Evolutionary conservation across 53 echinoderm and acorn worm species (phyloP).

Genomic region (Stichopus horrens): DNA sequence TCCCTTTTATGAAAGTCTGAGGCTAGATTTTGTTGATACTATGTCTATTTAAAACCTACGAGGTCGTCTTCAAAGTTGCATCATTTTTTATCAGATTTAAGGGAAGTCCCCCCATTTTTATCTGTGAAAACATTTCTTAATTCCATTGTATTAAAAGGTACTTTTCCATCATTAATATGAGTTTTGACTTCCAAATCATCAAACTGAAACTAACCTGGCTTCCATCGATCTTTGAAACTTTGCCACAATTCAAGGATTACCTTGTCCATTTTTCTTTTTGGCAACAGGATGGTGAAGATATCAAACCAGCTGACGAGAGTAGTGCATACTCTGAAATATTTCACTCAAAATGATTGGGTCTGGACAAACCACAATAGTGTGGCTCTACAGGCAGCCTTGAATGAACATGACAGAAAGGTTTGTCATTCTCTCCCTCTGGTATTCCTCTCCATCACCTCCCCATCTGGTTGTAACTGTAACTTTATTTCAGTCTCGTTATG

Average conservation of each 20-base stretch:
- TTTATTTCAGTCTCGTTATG: too few relatives aligned
- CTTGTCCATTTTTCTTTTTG: not conserved
- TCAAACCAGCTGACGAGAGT: slow-evolving; percentile 73
- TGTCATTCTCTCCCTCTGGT: slow-evolving; percentile 5
- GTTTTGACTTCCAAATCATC: not conserved
- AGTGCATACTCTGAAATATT: slow-evolving; percentile 81
- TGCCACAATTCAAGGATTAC: not conserved
- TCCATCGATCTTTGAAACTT: not conserved
- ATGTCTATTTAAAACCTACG: too few relatives aligned
- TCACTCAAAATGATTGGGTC: slow-evolving; percentile 88
- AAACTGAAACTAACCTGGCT: not conserved
- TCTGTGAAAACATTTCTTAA: too few relatives aligned
- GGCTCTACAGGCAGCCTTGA: slow-evolving; percentile 66
- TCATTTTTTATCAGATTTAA: too few relatives aligned
- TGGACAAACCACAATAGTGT: slow-evolving; percentile 87
- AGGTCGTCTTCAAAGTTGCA: too few relatives aligned
- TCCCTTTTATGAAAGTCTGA: too few relatives aligned
- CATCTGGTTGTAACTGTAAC: too few relatives aligned
- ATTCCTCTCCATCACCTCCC: not conserved
- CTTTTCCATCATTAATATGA: not conserved
- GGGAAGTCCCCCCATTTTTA: too few relatives aligned
- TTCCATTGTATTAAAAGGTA: too few relatives aligned
- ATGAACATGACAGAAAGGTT: slow-evolving; percentile 89
- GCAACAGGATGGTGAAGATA: slow-evolving; percentile 88
- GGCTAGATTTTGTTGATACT: too few relatives aligned